Conservation (phyloP, 2,888 invertebrate genomes). For the Morinoia aosen region DNA sequence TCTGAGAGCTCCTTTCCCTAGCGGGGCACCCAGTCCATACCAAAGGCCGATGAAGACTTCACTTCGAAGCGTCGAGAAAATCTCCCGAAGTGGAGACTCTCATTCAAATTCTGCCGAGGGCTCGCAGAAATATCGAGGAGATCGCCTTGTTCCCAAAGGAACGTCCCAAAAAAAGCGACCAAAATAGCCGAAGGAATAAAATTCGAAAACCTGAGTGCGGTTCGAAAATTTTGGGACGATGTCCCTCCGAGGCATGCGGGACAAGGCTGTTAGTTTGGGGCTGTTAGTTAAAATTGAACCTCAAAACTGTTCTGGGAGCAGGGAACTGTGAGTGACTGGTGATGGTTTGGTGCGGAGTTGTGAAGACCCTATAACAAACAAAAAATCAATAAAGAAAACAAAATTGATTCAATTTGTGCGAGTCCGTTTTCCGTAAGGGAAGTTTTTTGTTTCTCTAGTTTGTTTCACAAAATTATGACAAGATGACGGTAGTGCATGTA, state of each 20-base stretch:
- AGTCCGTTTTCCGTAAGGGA: background rate
- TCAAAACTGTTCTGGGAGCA: background rate
- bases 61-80: slow-evolving; percentile 7
- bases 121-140: slow-evolving; percentile 41
- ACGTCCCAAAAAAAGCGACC: background rate
- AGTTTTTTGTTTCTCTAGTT: background rate
- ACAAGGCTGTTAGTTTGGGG: background rate
- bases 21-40: background rate
- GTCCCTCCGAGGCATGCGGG: background rate
- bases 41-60: slow-evolving; percentile 21
- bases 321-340: background rate
- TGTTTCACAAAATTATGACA: background rate
- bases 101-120: slow-evolving; percentile 46
- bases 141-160: slow-evolving; percentile 41
- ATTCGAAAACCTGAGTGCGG: background rate
- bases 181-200: slow-evolving; percentile 5
- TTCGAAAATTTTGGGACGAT: background rate
- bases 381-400: background rate
- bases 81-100: slow-evolving; percentile 43
- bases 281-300: background rate
- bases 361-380: background rate
- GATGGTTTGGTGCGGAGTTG: background rate
- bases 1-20: background rate
- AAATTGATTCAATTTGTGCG: background rate
- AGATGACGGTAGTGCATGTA: background rate